Conservation (phyloP, 2,113 vertebrate genomes). For the Hoplias malabaricus region DNA sequence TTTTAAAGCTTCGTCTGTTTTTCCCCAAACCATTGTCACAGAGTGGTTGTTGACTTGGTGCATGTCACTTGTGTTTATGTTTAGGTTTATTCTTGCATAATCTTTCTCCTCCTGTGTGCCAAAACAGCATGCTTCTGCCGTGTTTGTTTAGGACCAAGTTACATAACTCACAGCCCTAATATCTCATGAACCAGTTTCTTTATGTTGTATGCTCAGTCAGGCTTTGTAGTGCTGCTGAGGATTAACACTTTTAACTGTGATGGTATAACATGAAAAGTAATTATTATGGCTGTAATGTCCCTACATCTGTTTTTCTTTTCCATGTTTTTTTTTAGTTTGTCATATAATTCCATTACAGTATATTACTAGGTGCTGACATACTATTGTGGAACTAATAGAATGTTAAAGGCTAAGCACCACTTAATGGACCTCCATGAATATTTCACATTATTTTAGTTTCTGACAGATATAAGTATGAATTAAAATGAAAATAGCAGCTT, state of each 20-base stretch:
- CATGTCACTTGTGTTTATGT: background rate
- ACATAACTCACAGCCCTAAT: background rate
- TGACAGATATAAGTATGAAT: too few relatives aligned
- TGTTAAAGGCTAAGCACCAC: too few relatives aligned
- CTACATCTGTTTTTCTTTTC: background rate
- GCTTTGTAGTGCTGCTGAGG: background rate
- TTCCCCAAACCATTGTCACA: background rate
- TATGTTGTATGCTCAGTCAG: background rate
- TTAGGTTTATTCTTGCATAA: background rate
- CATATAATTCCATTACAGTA: background rate
- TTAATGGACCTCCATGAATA: too few relatives aligned
- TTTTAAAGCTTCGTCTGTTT: background rate
- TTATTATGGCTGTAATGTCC: background rate
- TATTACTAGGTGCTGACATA: background rate
- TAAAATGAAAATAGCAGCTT: too few relatives aligned
- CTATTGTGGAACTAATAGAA: background rate
- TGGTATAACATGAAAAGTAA: background rate
- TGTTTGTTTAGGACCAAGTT: constrained; percentile 16
- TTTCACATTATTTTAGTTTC: too few relatives aligned
- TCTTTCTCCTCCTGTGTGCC: background rate
- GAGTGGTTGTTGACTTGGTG: background rate
- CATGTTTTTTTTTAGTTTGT: background rate
- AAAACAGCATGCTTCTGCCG: background rate
- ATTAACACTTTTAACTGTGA: background rate
- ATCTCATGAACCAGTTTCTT: background rate